A percentile compares a stretch with the other conserved stretches of the same genome.
Conservation (phyloP, 2,888 invertebrate genomes). For the Phanerotoma sp. region DNA sequence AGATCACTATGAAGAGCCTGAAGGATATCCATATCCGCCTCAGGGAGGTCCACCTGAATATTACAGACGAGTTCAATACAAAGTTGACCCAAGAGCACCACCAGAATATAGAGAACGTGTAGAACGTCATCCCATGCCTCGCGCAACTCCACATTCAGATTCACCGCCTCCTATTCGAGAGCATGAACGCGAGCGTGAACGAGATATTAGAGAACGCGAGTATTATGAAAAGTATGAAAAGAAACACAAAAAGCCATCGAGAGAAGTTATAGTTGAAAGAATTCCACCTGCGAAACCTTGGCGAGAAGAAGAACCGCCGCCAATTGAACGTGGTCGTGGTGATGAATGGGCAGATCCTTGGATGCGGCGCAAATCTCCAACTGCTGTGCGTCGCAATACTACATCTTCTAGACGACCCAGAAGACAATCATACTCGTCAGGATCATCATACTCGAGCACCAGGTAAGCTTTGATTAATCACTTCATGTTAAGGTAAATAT, state of each 20-base stretch:
- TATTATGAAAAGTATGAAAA: slow-evolving; percentile 56
- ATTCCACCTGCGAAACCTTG: slow-evolving; percentile 58
- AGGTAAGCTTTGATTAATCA: slow-evolving; percentile 53
- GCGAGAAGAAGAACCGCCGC: slow-evolving; percentile 52
- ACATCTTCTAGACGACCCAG: slow-evolving; percentile 50
- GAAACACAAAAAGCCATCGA: slow-evolving; percentile 62
- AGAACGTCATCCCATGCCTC: slow-evolving; percentile 50
- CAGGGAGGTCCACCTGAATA: slow-evolving; percentile 50
- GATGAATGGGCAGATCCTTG: slow-evolving; percentile 97
- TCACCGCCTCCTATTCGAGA: slow-evolving; percentile 54
- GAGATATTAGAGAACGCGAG: slow-evolving; percentile 52
- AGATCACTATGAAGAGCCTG: slow-evolving; percentile 52
- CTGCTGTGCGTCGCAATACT: slow-evolving; percentile 46
- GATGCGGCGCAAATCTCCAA: slow-evolving; percentile 76
- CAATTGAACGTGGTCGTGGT: slow-evolving; percentile 59
- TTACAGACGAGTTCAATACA: slow-evolving; percentile 56
- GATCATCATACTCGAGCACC: slow-evolving; percentile 68
- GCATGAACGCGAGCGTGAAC: slow-evolving; percentile 45
- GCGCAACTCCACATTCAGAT: slow-evolving; percentile 47
- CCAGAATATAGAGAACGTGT: slow-evolving; percentile 54
- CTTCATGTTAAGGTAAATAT: too few species aligned
- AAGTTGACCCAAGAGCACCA: slow-evolving; percentile 44
- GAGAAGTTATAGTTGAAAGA: slow-evolving; percentile 78
- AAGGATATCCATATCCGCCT: slow-evolving; percentile 47
- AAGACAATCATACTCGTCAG: slow-evolving; percentile 70